phyloP scores from a whole-genome alignment of 2,888 invertebrate genomes.

The Octonoba sinensis region DNA sequence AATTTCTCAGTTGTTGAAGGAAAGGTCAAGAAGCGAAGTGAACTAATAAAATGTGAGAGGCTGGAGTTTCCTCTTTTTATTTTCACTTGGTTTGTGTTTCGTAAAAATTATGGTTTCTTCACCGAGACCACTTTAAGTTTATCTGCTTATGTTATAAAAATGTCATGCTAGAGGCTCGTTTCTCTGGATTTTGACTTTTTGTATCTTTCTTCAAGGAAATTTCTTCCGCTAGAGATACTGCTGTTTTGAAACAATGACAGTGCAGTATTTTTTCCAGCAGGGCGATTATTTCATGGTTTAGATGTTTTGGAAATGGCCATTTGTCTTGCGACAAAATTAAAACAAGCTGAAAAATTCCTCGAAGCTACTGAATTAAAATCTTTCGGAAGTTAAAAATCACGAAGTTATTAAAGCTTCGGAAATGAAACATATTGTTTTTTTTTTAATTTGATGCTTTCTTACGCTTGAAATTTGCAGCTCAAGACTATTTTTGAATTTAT shows the following conservation, averaged over 20 bases:
- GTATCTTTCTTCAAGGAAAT: conserved; percentile 33
- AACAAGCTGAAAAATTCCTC: too few relatives aligned
- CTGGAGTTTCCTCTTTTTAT: conserved; percentile 31
- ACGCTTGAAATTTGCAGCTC: too few relatives aligned
- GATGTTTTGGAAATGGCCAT: too few relatives aligned
- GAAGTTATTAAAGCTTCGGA: too few relatives aligned
- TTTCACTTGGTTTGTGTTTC: conserved; percentile 40
- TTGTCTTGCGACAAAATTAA: too few relatives aligned
- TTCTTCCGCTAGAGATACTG: conserved; percentile 16
- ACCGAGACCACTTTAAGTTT: conserved; percentile 55
- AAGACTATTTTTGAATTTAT: too few relatives aligned
- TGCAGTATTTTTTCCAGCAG: conserved; percentile 12
- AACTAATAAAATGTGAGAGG: conserved; percentile 35
- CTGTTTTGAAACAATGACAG: conserved; percentile 32
- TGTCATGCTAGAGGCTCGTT: conserved; percentile 40
- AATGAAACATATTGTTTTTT: too few relatives aligned
- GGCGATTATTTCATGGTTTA: too few relatives aligned
- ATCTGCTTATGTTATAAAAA: conserved; percentile 61
- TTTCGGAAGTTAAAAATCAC: too few relatives aligned
- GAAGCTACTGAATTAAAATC: too few relatives aligned
- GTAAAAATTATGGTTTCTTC: conserved; percentile 56
- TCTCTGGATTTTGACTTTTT: conserved; percentile 38
- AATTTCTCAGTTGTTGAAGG: conserved; percentile 56
- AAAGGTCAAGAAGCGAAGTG: conserved; percentile 46
- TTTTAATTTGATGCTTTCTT: too few relatives aligned